These are phyloP conservation scores for Panthera leo DNA, from an alignment of 2,113 vertebrate genomes.

Conservation along the genomic window DNA sequence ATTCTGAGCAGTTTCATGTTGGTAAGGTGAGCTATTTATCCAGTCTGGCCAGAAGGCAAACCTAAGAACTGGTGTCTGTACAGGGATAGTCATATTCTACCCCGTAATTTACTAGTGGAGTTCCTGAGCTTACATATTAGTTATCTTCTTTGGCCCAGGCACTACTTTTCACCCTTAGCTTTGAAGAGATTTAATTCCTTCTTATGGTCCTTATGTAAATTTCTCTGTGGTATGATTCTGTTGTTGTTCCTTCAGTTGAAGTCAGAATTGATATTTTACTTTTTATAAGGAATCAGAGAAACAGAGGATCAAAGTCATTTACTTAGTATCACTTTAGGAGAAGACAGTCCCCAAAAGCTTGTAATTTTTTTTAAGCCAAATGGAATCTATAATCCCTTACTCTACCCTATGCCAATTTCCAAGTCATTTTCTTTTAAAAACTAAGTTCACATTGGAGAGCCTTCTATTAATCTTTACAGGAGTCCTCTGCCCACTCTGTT, in stretches of 20 bases:
- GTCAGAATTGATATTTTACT: conserved; percentile 36
- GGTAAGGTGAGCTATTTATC: background rate
- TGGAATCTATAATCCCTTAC: background rate
- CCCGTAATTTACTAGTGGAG: conserved; percentile 54
- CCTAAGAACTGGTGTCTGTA: conserved; percentile 44
- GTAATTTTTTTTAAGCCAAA: background rate
- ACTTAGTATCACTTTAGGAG: background rate
- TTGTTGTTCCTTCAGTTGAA: background rate
- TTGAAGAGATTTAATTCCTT: conserved; percentile 74
- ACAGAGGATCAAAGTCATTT: background rate
- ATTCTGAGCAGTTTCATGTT: background rate
- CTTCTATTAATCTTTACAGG: background rate
- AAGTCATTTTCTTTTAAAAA: conserved; percentile 6
- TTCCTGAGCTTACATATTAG: background rate
- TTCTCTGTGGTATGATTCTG: conserved; percentile 5
- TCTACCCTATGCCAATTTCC: background rate
- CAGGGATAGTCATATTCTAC: conserved; percentile 25
- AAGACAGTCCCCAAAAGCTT: background rate
- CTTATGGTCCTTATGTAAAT: conserved; percentile 18
- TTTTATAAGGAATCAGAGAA: background rate
- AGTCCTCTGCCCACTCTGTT: background rate
- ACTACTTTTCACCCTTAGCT: background rate
- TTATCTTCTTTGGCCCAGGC: background rate
- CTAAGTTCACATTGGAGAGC: background rate
- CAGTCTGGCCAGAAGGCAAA: background rate